Evolutionary conservation across 2,797 vertebrate species (phyloP).

Genomic region (Siniperca scherzeri): DNA sequence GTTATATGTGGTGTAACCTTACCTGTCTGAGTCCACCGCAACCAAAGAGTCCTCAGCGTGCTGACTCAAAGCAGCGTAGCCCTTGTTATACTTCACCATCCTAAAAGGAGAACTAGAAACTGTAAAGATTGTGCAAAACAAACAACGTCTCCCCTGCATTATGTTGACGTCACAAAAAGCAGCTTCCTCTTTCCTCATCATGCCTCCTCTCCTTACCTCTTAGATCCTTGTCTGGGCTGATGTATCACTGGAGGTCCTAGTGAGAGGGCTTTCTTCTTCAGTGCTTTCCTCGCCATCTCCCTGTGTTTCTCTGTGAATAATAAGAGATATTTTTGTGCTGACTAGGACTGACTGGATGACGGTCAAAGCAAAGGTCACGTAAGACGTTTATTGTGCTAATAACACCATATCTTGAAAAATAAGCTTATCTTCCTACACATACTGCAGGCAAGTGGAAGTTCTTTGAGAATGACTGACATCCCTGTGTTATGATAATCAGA

Average conservation of each 20-base stretch:
- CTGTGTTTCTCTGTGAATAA: slow-evolving; percentile 90
- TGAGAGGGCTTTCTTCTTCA: slow-evolving; percentile 92
- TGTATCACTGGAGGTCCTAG: slow-evolving; percentile 81
- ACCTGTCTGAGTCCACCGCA: slow-evolving; percentile 96
- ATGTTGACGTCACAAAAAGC: not conserved
- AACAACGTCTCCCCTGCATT: not conserved
- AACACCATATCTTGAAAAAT: not conserved
- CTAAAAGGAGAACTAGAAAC: slow-evolving; percentile 70
- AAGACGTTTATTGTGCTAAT: not conserved
- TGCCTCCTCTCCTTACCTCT: slow-evolving; percentile 83
- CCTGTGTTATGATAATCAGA: not conserved
- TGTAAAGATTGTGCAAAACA: not conserved
- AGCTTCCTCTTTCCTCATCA: not conserved
- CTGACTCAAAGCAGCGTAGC: slow-evolving; percentile 93
- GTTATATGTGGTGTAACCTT: slow-evolving; percentile 45
- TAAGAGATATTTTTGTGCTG: not conserved
- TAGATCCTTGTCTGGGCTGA: slow-evolving; percentile 84
- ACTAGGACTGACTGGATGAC: not conserved
- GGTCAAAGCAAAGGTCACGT: not conserved
- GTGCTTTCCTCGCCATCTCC: slow-evolving; percentile 90
- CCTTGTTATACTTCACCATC: slow-evolving; percentile 94
- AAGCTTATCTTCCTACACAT: not conserved
- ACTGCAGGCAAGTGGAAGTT: not conserved
- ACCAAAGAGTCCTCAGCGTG: slow-evolving; percentile 91
- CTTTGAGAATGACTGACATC: not conserved